Conservation (phyloP, 1,140 invertebrate species). For the Drosophila bocqueti region DNA sequence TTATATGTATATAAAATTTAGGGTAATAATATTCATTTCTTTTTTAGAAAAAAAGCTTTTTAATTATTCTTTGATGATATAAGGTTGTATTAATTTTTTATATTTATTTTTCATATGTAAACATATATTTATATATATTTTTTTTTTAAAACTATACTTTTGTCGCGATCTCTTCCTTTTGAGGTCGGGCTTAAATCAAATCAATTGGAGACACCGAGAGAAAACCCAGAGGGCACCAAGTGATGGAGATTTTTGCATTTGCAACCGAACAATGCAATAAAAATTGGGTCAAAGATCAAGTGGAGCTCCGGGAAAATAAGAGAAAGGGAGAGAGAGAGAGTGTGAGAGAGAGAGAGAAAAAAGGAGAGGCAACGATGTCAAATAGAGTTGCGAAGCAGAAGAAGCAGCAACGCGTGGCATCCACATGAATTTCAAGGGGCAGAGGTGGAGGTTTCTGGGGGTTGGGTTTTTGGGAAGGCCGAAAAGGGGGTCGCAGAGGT, state of each 20-base stretch:
- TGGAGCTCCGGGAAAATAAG: constrained; percentile 67
- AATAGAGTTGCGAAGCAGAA: constrained; percentile 70
- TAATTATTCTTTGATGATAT: too few relatives aligned
- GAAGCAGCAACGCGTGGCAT: constrained; percentile 77
- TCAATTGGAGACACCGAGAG: constrained; percentile 58
- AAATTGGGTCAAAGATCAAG: constrained; percentile 84
- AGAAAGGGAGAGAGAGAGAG: constrained; percentile 1
- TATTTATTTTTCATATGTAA: too few relatives aligned
- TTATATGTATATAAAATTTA: too few relatives aligned
- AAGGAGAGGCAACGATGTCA: constrained; percentile 56
- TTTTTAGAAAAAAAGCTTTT: too few relatives aligned
- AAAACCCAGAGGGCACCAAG: constrained; percentile 15
- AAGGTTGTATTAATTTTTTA: too few relatives aligned
- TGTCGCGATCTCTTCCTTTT: background rate
- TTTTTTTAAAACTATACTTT: too few relatives aligned
- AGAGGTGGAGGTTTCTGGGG: constrained; percentile 1
- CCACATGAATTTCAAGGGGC: constrained; percentile 54
- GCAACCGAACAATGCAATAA: constrained; percentile 75
- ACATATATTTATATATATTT: too few relatives aligned
- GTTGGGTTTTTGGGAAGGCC: constrained; percentile 1
- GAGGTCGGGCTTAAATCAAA: constrained; percentile 63
- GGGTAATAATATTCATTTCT: too few relatives aligned
- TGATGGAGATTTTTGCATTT: constrained; percentile 57
- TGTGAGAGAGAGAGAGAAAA: constrained; percentile 12
- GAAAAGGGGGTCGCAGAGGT: constrained; percentile 58